Evolutionary conservation across 2,113 vertebrate genomes (phyloP), one percentile per base, ranked within the genome.

Genomic region (Carollia perspicillata): DNA sequence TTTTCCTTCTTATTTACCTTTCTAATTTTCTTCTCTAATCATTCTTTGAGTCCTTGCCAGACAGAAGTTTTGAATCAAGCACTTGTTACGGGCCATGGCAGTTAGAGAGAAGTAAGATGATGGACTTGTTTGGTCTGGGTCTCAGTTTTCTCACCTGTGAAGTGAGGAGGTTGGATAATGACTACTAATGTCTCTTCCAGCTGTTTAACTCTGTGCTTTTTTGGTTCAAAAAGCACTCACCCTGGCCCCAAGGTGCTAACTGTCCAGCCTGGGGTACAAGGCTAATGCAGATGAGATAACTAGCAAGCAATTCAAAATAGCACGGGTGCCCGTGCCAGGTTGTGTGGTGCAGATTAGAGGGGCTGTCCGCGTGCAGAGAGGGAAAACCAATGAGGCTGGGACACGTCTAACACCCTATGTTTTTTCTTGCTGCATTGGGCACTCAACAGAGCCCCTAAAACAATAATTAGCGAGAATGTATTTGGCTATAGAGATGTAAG

Each of bases 401-500:
- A 33, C 40, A 75, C 47, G 53, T 66, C 66, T 49, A 80, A 37
- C 30, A 74, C 28, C 85, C 26, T 81, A 0, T 81, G 35, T 33
- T 81, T 60, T 72, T 90, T 78, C 89, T 72, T 80, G 85, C 85
- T 83, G 87, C 81, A 77, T 90, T 93, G 95, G 77, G 93, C 28
- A 63, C 93, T 90, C 85, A 96, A 58, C 60, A 91, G 89, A 96
- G 85, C 51, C 44, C 49, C 78, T 78, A 71, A 84, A 95, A 86
- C 55, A 88, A 93, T 74, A 78, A 95, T 83, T 97, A 96, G 93
- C 1, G 12, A 89, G 78, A 96, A 89, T 49, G 23, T 94, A 51
- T 88, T 96, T 92, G 60, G 66, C 69, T 89, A 58, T 42, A 53
- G 94, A 96, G 90, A 94, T 89, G 84, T 65, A 93, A 94, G 94